These are phyloP conservation scores for Sabatieria punctata DNA, from an alignment of 2,888 invertebrate species.

Conservation along the genomic window DNA sequence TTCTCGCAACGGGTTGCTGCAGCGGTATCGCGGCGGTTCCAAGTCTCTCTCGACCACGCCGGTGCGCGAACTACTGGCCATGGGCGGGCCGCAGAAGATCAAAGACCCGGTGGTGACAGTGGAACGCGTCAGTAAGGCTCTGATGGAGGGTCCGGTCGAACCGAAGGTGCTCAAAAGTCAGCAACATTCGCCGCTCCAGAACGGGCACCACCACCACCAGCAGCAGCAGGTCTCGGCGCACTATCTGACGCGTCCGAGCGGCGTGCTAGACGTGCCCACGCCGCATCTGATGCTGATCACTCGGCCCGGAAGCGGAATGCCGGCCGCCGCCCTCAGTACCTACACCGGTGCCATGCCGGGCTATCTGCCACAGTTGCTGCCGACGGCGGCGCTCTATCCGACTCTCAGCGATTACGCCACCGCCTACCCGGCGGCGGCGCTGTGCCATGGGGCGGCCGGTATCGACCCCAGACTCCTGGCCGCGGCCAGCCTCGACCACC, in stretches of 20 bases:
- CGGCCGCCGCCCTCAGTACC: no score
- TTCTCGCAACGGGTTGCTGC: neutral
- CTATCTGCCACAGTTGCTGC: no score
- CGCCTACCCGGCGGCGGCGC: no score
- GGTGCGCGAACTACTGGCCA: conserved; percentile 8
- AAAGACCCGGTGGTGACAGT: neutral
- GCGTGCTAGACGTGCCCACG: neutral
- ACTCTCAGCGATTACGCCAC: no score
- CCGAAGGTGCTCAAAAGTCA: neutral
- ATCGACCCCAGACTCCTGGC: no score
- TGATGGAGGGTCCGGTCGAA: neutral
- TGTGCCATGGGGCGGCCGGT: no score
- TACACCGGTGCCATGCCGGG: no score
- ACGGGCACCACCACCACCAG: neutral
- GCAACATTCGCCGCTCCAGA: neutral
- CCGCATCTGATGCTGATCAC: neutral
- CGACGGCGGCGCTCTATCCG: no score
- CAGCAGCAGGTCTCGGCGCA: no score
- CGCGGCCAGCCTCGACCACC: no score
- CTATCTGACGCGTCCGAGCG: neutral
- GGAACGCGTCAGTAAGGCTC: neutral
- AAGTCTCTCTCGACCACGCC: conserved; percentile 11
- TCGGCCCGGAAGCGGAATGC: neutral
- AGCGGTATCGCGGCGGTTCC: conserved; percentile 6
- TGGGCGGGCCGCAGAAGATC: neutral